Evolutionary conservation across 2,113 vertebrate genomes (phyloP).

Genomic region (Herpailurus yagouaroundi): DNA sequence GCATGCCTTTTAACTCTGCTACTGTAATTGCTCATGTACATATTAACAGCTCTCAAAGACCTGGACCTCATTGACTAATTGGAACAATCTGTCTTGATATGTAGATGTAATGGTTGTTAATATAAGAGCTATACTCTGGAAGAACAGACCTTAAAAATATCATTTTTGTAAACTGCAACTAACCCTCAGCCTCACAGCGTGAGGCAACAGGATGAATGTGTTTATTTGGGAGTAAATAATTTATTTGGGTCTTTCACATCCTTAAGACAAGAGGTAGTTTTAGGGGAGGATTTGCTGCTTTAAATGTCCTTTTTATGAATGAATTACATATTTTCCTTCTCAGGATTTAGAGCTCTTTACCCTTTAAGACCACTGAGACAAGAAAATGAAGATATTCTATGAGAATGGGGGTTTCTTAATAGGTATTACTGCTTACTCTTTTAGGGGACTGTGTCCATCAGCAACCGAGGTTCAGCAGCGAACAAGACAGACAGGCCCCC

Average conservation of each 20-base stretch:
- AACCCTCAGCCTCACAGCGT: neutral
- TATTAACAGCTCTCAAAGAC: conserved; percentile 69
- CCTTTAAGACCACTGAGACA: neutral
- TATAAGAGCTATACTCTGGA: conserved; percentile 21
- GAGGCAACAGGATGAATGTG: neutral
- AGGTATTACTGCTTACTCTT: neutral
- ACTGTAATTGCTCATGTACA: conserved; percentile 69
- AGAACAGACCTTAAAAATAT: conserved; percentile 41
- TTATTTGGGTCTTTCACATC: conserved; percentile 9
- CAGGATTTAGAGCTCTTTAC: neutral
- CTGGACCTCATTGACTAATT: conserved; percentile 59
- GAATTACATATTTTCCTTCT: conserved; percentile 17
- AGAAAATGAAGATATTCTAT: neutral
- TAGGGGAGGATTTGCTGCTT: neutral
- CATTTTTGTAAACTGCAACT: neutral
- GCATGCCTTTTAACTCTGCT: conserved; percentile 43
- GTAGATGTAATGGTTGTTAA: conserved; percentile 43
- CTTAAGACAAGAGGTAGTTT: neutral
- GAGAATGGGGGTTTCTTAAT: neutral
- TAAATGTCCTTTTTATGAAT: neutral
- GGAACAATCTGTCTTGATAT: conserved; percentile 71
- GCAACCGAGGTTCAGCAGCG: neutral
- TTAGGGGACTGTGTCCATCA: neutral
- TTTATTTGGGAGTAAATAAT: conserved; percentile 49
- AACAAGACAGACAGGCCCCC: neutral